Evolutionary conservation across 2,797 vertebrate genomes (phyloP), one percentile per base, ranked within the genome.

Genomic region (Takifugu ocellatus): DNA sequence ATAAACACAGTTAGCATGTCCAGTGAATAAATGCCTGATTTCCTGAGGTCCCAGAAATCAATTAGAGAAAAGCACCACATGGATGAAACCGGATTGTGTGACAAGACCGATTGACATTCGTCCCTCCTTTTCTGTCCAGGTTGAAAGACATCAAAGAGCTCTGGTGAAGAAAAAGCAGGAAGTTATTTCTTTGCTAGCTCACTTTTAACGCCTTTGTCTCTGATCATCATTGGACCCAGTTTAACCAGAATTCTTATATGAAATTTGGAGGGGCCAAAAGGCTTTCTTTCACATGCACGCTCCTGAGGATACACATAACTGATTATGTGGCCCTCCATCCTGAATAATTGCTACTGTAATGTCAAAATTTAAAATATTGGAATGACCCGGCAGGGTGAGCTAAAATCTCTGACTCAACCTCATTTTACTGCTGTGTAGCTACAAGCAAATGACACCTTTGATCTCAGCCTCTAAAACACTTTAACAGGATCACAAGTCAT

Each of bases 381-480:
- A 33, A 51, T 36, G 43, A 43, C 39, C 43, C 47, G 51, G 49
- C 12, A 39, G 36, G 49, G 61, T 48, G 49, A 56, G 60, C 17
- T 26, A 12, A 59, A 48, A 14, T 54, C 51, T 61, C 48, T 55
- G 66, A 80, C 46, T 80, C 71, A 73, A 7, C 42, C 46, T 64
- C 9, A 16, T 61, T 72, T 21, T 25, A 50, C 2, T 14, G n/a
- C 42, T 12, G 11, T 26, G 48, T 14, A 29, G 51, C 17, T 36
- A 64, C 25, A 31, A 58, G 21, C n/a, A 56, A 65, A 65, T 65
- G 63, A 26, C 31, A 52, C 47, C 21, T 51, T 59, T 52, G 17
- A 47, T 59, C 12, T 8, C 47, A 42, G 39, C 26, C 16, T 54
- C 44, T 17, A 15, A 52, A 25, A 54, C 61, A 54, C 59, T 31